Conservation (phyloP, 2,888 invertebrate species). For the Yponomeuta evonymella region DNA sequence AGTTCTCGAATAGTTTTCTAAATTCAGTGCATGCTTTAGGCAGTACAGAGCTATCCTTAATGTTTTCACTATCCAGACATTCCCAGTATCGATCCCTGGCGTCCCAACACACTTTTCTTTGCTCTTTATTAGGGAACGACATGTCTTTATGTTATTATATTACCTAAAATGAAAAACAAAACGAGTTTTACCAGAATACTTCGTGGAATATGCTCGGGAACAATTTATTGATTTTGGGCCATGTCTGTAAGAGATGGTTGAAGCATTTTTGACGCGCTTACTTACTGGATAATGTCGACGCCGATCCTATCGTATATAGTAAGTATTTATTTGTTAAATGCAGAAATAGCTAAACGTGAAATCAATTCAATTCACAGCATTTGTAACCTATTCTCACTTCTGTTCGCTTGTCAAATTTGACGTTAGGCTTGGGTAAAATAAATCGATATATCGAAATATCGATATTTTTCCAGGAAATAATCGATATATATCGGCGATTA, state of each 20-base stretch:
- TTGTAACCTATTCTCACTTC: background rate
- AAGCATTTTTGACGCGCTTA: background rate
- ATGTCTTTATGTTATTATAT: constrained; percentile 61
- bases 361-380: background rate
- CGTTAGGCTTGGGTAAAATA: too few relatives aligned
- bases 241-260: background rate
- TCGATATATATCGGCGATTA: too few relatives aligned
- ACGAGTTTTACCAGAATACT: background rate
- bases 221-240: background rate
- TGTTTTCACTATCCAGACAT: constrained; percentile 84
- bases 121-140: constrained; percentile 89
- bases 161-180: constrained; percentile 53
- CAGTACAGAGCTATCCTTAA: constrained; percentile 74
- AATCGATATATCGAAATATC: too few relatives aligned
- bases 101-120: constrained; percentile 89
- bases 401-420: background rate
- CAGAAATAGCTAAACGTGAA: background rate
- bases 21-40: constrained; percentile 80
- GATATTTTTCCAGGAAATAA: too few relatives aligned
- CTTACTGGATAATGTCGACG: background rate
- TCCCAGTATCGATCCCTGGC: constrained; percentile 92
- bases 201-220: background rate
- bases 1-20: constrained; percentile 83
- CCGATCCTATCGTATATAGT: background rate
- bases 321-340: background rate